phyloP scores from a whole-genome alignment of 2,797 vertebrate genomes.

The Dicrostonyx torquatus region DNA sequence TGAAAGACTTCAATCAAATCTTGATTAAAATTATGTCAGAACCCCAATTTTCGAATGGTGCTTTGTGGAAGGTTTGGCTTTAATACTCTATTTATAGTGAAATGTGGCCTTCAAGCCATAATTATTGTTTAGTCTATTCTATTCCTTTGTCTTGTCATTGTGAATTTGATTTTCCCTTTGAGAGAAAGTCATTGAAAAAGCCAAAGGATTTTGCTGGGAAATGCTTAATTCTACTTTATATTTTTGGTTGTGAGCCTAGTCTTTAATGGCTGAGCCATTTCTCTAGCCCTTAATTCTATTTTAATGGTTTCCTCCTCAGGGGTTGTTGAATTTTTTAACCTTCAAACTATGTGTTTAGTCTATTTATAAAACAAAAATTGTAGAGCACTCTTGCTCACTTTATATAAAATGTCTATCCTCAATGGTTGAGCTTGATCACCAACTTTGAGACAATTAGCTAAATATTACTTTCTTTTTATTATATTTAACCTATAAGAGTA shows the following conservation, averaged over 20 bases:
- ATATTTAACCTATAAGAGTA: constrained; percentile 18
- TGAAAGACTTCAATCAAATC: constrained; percentile 46
- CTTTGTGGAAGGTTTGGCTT: constrained; percentile 31
- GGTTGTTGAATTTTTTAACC: constrained; percentile 30
- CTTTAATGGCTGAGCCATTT: not conserved
- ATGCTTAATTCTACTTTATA: not conserved
- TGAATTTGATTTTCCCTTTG: constrained; percentile 48
- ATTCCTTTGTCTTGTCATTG: constrained; percentile 51
- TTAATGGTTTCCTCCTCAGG: not conserved
- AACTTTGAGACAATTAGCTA: constrained; percentile 47
- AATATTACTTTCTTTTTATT: constrained; percentile 33
- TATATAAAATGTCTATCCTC: not conserved
- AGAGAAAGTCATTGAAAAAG: constrained; percentile 21
- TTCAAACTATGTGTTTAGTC: constrained; percentile 50
- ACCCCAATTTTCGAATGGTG: constrained; percentile 46
- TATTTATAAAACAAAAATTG: not conserved
- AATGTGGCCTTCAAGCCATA: not conserved
- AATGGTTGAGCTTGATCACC: constrained; percentile 16
- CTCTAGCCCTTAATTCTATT: not conserved
- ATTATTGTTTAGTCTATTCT: constrained; percentile 54
- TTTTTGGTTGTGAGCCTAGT: not conserved
- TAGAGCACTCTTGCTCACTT: not conserved
- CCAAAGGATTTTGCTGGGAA: constrained; percentile 31
- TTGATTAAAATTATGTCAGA: constrained; percentile 58
- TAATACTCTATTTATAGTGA: constrained; percentile 46